A percentile compares a stretch with the other conserved stretches of the same genome.
Conservation (phyloP, 30 jellyfish, hydroid and myxozoan genomes). For the Calvadosia cruxmelitensis region DNA sequence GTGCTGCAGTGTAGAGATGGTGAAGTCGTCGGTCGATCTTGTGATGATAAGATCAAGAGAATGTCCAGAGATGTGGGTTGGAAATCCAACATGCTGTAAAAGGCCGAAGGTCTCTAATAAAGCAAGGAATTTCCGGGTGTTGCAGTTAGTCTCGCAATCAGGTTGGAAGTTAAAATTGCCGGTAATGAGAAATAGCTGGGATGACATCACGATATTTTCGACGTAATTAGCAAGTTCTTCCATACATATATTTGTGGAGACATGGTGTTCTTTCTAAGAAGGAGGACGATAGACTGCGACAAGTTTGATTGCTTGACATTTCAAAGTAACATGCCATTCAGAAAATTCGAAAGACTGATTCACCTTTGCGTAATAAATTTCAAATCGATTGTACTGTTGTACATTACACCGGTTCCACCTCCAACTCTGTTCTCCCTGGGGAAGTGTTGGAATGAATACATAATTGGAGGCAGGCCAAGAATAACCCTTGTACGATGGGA, state of each 20-base stretch:
- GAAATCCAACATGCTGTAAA: constrained; percentile 15
- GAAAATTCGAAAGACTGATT: constrained; percentile 15
- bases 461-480: constrained; percentile 13
- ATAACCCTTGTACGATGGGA: constrained; percentile 13
- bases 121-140: constrained; percentile 3
- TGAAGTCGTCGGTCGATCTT: constrained; percentile 12
- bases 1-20: too few species aligned
- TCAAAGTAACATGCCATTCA: constrained; percentile 8
- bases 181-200: constrained; percentile 6
- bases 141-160: constrained; percentile 8
- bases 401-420: constrained; percentile 23
- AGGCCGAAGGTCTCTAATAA: too few species aligned
- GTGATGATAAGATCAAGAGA: constrained; percentile 15
- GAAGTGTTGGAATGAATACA: constrained; percentile 8
- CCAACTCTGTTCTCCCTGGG: constrained; percentile 4
- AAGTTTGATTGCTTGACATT: constrained; percentile 2
- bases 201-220: constrained; percentile 9
- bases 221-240: constrained; percentile 16
- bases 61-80: constrained; percentile 28
- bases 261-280: constrained; percentile 15
- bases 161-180: constrained; percentile 11
- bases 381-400: constrained; percentile 8
- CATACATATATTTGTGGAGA: constrained; percentile 1
- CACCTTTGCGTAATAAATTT: constrained; percentile 8
- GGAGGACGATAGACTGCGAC: constrained; percentile 9